Conservation (phyloP, 2,888 invertebrate genomes). For the Habrosyne pyritoides region DNA sequence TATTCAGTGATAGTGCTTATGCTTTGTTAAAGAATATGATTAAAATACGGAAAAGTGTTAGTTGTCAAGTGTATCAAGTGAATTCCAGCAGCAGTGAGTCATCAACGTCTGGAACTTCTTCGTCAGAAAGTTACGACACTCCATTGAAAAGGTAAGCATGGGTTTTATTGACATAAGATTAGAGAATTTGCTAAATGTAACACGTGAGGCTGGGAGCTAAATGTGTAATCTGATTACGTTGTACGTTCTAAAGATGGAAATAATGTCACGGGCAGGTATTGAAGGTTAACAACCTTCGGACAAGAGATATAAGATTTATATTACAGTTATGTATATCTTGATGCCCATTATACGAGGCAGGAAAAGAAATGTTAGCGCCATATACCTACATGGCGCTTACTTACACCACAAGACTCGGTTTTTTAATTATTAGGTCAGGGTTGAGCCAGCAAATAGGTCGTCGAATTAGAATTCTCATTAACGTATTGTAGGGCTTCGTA, state of each 20-base stretch:
- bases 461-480: not conserved
- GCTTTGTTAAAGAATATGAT: constrained; percentile 9
- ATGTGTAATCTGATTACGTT: not conserved
- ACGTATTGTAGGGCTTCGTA: not conserved
- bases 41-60: constrained; percentile 53
- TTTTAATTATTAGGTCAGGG: constrained; percentile 5
- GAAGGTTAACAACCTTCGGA: not conserved
- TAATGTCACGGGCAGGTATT: not conserved
- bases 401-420: too few species aligned
- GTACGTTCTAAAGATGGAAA: constrained; percentile 1
- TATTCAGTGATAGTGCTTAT: not conserved
- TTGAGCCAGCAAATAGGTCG: constrained; percentile 3
- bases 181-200: not conserved
- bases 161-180: not conserved
- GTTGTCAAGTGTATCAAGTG: constrained; percentile 58
- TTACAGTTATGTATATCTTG: not conserved
- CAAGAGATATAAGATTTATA: not conserved
- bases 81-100: constrained; percentile 64
- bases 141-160: constrained; percentile 65
- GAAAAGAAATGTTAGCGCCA: too few species aligned
- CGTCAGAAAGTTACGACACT: constrained; percentile 60
- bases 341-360: too few species aligned
- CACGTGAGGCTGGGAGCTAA: not conserved
- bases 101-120: constrained; percentile 61
- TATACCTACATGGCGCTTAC: too few species aligned